Conservation (phyloP, 2,888 invertebrate genomes). For the Eupithecia centaureata region DNA sequence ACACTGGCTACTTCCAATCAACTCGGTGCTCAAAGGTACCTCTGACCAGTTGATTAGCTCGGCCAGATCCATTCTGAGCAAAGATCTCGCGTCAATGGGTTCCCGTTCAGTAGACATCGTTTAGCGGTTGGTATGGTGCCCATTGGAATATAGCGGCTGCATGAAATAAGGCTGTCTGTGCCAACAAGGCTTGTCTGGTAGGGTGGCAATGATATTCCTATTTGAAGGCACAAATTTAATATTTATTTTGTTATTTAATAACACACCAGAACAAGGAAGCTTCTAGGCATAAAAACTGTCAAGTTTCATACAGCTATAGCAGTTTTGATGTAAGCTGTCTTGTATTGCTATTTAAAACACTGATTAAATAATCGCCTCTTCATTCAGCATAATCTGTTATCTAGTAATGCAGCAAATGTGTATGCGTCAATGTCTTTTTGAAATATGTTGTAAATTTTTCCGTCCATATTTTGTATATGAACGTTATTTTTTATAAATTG, state of each 20-base stretch:
- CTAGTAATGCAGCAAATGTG: no score
- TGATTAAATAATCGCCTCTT: no score
- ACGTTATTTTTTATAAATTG: no score
- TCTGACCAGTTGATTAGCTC: not conserved
- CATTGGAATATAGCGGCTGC: constrained; percentile 59
- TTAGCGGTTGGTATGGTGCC: constrained; percentile 57
- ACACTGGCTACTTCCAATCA: not conserved
- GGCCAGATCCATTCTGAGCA: constrained; percentile 10
- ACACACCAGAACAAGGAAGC: not conserved
- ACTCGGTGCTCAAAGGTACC: not conserved
- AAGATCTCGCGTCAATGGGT: constrained; percentile 20
- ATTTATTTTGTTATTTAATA: no score
- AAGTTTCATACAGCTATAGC: not conserved
- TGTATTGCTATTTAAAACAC: no score
- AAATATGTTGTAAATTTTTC: no score
- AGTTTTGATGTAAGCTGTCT: no score
- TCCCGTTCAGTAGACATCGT: constrained; percentile 55
- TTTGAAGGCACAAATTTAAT: not conserved
- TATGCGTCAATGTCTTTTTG: no score
- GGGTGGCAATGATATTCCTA: constrained; percentile 16
- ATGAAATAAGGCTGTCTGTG: constrained; percentile 38
- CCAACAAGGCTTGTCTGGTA: constrained; percentile 32
- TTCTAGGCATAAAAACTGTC: no score
- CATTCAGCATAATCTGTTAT: no score
- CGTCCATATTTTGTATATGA: no score